These are phyloP conservation scores for Agrypnia vestita DNA, from an alignment of 1,140 invertebrate genomes.

Conservation along the genomic window DNA sequence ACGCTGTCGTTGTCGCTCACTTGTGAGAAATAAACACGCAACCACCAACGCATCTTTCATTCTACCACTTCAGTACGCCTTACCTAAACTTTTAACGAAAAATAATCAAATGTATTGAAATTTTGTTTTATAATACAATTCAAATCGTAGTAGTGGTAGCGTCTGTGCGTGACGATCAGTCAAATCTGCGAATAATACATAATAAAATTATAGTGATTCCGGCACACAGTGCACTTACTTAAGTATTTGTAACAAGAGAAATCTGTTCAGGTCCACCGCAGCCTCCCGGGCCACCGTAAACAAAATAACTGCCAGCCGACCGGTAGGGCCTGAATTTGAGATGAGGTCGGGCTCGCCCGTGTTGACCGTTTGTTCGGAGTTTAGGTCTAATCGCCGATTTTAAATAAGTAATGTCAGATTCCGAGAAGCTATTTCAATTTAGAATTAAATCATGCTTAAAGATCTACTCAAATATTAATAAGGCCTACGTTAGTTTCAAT, in stretches of 20 bases:
- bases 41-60: too few relatives aligned
- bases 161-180: too few relatives aligned
- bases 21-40: too few relatives aligned
- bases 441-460: slow-evolving; percentile 34
- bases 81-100: too few relatives aligned
- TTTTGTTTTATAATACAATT: too few relatives aligned
- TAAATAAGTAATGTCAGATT: slow-evolving; percentile 37
- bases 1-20: too few relatives aligned
- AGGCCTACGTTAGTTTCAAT: not conserved
- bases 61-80: too few relatives aligned
- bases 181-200: too few relatives aligned
- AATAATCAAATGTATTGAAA: too few relatives aligned
- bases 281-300: slow-evolving; percentile 35
- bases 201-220: too few relatives aligned
- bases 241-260: slow-evolving; percentile 43
- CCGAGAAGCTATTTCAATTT: slow-evolving; percentile 34
- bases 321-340: slow-evolving; percentile 41
- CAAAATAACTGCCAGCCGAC: slow-evolving; percentile 50
- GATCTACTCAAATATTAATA: slow-evolving; percentile 11
- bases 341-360: slow-evolving; percentile 38
- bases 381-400: slow-evolving; percentile 30
- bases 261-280: slow-evolving; percentile 46
- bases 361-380: slow-evolving; percentile 45
- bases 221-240: too few relatives aligned
- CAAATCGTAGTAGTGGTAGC: too few relatives aligned